phyloP scores from a whole-genome alignment of 2,113 vertebrate species.

The Apodemus speciosus region DNA sequence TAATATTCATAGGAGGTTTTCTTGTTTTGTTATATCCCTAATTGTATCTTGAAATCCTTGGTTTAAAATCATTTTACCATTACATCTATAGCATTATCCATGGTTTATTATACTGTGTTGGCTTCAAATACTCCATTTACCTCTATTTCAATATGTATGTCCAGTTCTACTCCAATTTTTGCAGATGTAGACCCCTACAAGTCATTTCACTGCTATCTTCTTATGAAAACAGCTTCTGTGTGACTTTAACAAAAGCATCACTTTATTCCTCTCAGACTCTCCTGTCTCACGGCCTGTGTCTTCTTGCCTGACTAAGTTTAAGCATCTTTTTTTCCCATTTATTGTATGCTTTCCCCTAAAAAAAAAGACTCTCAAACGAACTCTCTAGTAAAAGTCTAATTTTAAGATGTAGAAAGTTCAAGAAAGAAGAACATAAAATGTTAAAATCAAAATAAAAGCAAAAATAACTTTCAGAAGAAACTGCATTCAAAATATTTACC shows the following conservation, averaged over 20 bases:
- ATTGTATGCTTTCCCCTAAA: neutral
- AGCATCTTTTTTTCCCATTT: neutral
- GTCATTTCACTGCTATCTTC: neutral
- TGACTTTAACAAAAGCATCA: neutral
- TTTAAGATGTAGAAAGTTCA: conserved; percentile 25
- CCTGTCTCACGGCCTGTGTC: neutral
- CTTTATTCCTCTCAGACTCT: neutral
- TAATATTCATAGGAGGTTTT: neutral
- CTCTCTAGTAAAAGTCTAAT: neutral
- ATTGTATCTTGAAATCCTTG: neutral
- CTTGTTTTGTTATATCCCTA: neutral
- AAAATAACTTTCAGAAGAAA: neutral
- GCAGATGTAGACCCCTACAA: neutral
- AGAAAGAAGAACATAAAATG: neutral
- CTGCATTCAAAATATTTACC: neutral
- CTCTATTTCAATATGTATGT: neutral
- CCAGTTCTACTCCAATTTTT: neutral
- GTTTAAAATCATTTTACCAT: neutral
- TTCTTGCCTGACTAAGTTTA: neutral
- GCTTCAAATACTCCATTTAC: neutral
- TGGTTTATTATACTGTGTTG: neutral
- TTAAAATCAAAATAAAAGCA: neutral
- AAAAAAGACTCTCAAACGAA: conserved; percentile 5
- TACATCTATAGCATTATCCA: neutral
- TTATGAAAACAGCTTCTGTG: neutral